Evolutionary conservation across 2,888 invertebrate species (phyloP), one percentile per base, ranked within the genome.

Genomic region (Nasonia oneida): DNA sequence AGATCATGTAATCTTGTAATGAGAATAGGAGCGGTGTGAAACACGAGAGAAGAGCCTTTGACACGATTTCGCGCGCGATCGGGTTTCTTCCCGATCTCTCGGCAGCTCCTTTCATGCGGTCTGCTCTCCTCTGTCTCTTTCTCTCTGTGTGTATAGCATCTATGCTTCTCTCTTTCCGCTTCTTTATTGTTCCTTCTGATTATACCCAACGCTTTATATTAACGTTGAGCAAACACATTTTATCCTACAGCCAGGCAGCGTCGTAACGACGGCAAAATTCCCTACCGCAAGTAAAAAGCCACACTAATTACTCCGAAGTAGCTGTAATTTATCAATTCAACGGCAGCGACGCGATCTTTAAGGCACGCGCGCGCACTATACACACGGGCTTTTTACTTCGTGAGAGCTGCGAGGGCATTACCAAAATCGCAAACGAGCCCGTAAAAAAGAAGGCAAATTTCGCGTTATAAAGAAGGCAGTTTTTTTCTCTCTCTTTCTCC

Each of bases 1-100:
- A 87, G 87, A 84, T 87, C 84, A 29, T 86, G 87, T 86, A 86
- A 86, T 86, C 81, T 81, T 64, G 86, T 84, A 87, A 87, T 86
- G 86, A 84, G 87, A 86, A 70, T 53, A 73, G 70, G 70, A 75
- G 77, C 8, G n/a, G 74, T 73, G 33, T 82, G 85, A 86, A 86
- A 86, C 73, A 61, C 42, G 86, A 83, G 83, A 77, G 61, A 29
- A 10, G 77, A 33, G 85, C 83, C 87, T 85, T 85, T 85, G 85
- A 85, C 85, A 75, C 79, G 80, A 81, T 85, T 85, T 80, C 70
- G 71, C 29, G 23, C 74, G 73, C 83, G 83, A 87, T 87, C 87
- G 83, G 64, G 73, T 85, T 87, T 87, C 87, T 77, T 39, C 39
- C 67, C 67, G 76, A 78, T 78, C 79, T 57, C 42, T 23, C 3